phyloP scores from a whole-genome alignment of 1,140 invertebrate species.

The Phenacoccus solenopsis region DNA sequence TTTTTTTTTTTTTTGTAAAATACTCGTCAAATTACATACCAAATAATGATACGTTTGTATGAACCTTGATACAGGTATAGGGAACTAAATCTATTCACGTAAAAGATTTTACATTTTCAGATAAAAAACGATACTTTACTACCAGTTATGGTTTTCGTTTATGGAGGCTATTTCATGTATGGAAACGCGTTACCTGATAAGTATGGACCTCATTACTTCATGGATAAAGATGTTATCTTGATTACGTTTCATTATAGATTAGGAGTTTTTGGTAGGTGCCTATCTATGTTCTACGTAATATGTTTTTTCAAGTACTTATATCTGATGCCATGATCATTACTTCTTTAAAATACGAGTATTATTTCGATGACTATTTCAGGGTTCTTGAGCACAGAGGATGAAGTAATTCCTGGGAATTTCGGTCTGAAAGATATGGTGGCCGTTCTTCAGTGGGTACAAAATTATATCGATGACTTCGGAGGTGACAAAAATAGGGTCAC shows the following conservation, averaged over 20 bases:
- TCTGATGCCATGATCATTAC: too few relatives aligned
- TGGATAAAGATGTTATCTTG: slow-evolving; percentile 44
- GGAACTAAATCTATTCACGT: too few relatives aligned
- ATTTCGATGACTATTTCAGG: slow-evolving; percentile 28
- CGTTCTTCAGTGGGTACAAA: slow-evolving; percentile 25
- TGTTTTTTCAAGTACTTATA: too few relatives aligned
- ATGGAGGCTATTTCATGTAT: slow-evolving; percentile 37
- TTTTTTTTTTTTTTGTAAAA: too few relatives aligned
- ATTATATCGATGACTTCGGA: slow-evolving; percentile 24
- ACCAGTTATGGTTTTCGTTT: slow-evolving; percentile 39
- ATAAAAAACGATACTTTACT: slow-evolving; percentile 5
- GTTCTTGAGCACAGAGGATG: slow-evolving; percentile 25
- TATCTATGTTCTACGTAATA: neutral
- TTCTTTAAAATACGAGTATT: neutral
- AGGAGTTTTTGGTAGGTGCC: slow-evolving; percentile 27
- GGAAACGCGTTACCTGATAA: slow-evolving; percentile 33
- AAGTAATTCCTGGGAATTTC: slow-evolving; percentile 22
- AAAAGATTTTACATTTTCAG: too few relatives aligned
- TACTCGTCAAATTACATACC: too few relatives aligned
- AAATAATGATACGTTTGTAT: too few relatives aligned
- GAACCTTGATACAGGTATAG: too few relatives aligned
- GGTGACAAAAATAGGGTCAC: slow-evolving; percentile 24
- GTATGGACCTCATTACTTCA: slow-evolving; percentile 28
- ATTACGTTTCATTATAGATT: slow-evolving; percentile 58
- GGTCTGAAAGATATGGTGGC: slow-evolving; percentile 25